Base-by-base conservation (phyloP, 2,113 vertebrate species). In the Myotis brandtii region DNA sequence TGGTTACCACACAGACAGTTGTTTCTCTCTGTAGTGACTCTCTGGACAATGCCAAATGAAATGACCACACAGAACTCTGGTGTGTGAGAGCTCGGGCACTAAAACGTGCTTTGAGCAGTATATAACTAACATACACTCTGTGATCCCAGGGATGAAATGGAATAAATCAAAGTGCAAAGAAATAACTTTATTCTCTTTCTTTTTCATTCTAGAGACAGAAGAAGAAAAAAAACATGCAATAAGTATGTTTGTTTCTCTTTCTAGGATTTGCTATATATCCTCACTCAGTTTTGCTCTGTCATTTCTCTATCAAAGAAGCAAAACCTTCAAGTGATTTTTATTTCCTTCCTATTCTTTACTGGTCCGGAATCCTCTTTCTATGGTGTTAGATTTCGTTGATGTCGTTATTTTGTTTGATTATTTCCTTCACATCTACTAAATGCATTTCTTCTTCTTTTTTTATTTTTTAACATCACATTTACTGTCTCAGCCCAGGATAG, bases 71-170 rank as follows among this genome's bases (percentile, higher is more conserved):
- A 93, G 37, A 93, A 94, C 30, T 75, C 23, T 32, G 34, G 66
- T 25, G 7, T 40, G 59, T 6, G 67, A 25, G 34, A 66, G 25
- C 21, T 59, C 66, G 16, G 40, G 67, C 89, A 89, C 82, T 43
- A 82, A 86, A 79, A 92, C 73, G n/a, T 70, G 8, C 54, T 80
- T 89, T 93, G 56, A 59, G 77, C 2, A 89, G 91, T 43, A 40
- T 59, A 37, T 86, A 87, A 86, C 82, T 91, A 54, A 80, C 30
- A 75, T n/a, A 75, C 56, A 76, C 20, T 76, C 40, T 79, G 50
- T 91, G 91, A 95, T 91, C 37, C 46, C 86, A 46, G 32, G 81
- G 83, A 86, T 80, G 59, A 95, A 96, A 89, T 79, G 37, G 79
- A 80, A 89, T 94, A 84, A 77, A 85, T 72, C 82, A 72, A 79